phyloP scores from a whole-genome alignment of 2,797 vertebrate genomes.

The Takifugu rubripes region DNA sequence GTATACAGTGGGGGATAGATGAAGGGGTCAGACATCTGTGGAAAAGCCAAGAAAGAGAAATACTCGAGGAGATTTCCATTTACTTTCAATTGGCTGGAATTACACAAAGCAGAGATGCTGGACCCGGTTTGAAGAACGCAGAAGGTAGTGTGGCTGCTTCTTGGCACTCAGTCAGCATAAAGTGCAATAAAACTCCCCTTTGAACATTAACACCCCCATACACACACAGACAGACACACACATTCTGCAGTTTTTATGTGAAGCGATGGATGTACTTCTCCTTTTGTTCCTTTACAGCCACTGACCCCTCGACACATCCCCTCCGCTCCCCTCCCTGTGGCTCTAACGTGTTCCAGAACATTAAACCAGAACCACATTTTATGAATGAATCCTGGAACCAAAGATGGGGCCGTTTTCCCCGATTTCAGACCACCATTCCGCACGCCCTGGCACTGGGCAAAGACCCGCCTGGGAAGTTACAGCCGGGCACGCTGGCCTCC shows the following conservation, averaged over 20 bases:
- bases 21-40: slow-evolving; percentile 29
- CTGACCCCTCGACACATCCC: slow-evolving; percentile 22
- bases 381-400: slow-evolving; percentile 58
- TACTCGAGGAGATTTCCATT: slow-evolving; percentile 22
- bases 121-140: slow-evolving; percentile 19
- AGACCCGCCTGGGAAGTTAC: slow-evolving; percentile 49
- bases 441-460: slow-evolving; percentile 35
- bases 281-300: slow-evolving; percentile 45
- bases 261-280: slow-evolving; percentile 51
- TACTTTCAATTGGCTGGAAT: slow-evolving; percentile 19
- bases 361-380: slow-evolving; percentile 70
- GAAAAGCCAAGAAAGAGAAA: slow-evolving; percentile 8
- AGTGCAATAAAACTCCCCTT: slow-evolving; percentile 37
- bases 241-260: neutral
- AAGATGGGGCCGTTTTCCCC: slow-evolving; percentile 59
- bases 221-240: no score
- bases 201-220: slow-evolving; percentile 38
- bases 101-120: neutral
- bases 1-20: slow-evolving; percentile 1
- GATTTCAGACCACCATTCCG: slow-evolving; percentile 50
- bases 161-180: slow-evolving; percentile 34
- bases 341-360: slow-evolving; percentile 67
- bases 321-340: slow-evolving; percentile 28
- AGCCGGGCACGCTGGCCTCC: slow-evolving; percentile 13
- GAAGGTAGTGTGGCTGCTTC: slow-evolving; percentile 21